Conservation (phyloP, 2,888 invertebrate genomes). For the Yponomeuta sedellus region DNA sequence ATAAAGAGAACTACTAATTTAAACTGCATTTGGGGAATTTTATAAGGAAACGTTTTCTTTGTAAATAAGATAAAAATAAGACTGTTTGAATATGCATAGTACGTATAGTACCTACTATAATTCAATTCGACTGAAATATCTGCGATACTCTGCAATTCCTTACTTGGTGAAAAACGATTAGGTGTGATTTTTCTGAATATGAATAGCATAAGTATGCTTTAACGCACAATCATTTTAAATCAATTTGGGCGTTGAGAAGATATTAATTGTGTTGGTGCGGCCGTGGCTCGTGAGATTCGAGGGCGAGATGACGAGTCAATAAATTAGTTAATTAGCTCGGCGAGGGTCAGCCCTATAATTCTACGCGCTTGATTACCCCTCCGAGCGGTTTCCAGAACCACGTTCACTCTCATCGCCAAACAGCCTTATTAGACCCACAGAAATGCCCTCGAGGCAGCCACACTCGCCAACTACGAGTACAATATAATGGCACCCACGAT, state of each 20-base stretch:
- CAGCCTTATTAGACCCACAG: background rate
- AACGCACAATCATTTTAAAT: background rate
- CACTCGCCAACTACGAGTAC: background rate
- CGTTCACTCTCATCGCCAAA: background rate
- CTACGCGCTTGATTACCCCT: background rate
- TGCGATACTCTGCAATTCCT: background rate
- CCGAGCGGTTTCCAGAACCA: background rate
- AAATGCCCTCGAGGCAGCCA: background rate
- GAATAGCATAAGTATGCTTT: too few species aligned
- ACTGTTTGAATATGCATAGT: too few species aligned
- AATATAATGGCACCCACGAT: background rate
- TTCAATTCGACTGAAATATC: too few species aligned
- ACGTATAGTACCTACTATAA: too few species aligned
- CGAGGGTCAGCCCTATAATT: background rate
- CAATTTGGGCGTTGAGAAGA: background rate
- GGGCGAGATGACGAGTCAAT: conserved; percentile 1
- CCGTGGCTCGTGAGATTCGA: background rate
- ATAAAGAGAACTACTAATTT: too few species aligned
- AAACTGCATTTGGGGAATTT: too few species aligned
- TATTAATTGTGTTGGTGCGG: background rate
- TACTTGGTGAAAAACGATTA: background rate
- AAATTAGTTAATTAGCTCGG: background rate
- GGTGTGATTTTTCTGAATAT: background rate
- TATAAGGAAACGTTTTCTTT: too few species aligned
- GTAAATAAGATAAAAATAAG: too few species aligned